Evolutionary conservation across 2,888 invertebrate genomes (phyloP).

Genomic region (Ischnus inquisitorius): DNA sequence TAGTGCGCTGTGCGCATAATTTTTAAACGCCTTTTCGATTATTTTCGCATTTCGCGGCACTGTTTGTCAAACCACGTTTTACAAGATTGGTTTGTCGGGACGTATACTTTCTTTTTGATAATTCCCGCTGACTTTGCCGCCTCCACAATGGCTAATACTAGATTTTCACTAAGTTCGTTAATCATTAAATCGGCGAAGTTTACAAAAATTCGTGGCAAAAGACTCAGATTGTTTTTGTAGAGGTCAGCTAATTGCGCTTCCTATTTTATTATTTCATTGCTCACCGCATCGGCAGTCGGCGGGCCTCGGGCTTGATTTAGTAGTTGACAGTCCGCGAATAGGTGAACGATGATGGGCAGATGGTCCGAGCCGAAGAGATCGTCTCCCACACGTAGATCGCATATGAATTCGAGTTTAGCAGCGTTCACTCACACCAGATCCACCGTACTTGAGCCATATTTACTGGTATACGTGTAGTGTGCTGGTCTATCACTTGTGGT

Average conservation of each 20-base stretch:
- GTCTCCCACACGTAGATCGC: neutral
- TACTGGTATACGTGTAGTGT: neutral
- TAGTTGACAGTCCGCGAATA: neutral
- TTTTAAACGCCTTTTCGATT: neutral
- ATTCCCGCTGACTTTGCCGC: neutral
- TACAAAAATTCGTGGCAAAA: neutral
- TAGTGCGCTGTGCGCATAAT: neutral
- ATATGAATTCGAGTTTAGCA: neutral
- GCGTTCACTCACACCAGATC: neutral
- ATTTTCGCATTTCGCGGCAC: neutral
- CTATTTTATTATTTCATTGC: neutral
- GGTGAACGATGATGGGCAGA: neutral
- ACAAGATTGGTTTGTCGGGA: no score
- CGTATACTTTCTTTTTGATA: neutral
- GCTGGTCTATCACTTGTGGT: neutral
- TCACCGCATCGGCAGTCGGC: neutral
- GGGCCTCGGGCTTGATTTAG: neutral
- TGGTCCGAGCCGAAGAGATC: neutral
- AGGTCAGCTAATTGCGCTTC: neutral
- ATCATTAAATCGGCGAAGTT: neutral
- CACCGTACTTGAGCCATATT: neutral
- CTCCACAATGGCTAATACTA: neutral
- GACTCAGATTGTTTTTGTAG: neutral
- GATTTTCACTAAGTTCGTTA: neutral
- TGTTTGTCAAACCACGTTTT: slow-evolving; percentile 4